Conservation (phyloP, 2,113 vertebrate species). For the Sebastes schlegelii region DNA sequence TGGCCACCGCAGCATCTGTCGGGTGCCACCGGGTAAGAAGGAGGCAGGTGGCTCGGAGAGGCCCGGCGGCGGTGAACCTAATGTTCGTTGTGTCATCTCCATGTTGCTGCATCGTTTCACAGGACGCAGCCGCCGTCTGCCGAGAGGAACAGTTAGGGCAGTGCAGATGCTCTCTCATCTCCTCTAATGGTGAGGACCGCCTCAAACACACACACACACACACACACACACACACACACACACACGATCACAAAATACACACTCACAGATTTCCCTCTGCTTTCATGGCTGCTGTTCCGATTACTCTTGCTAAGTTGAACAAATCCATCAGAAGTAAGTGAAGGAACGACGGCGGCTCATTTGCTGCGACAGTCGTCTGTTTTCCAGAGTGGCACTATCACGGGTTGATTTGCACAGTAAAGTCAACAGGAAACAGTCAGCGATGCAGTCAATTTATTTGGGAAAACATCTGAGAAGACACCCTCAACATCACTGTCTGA, state of each 20-base stretch:
- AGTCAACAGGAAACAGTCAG: constrained; percentile 11
- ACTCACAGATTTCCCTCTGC: constrained; percentile 15
- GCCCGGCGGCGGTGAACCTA: constrained; percentile 41
- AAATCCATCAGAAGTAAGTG: constrained; percentile 55
- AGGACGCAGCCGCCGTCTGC: constrained; percentile 53
- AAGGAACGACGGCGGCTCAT: constrained; percentile 42
- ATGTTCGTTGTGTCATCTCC: constrained; percentile 58
- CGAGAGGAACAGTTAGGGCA: constrained; percentile 32
- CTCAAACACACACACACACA: constrained; percentile 25
- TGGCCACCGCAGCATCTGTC: constrained; percentile 14
- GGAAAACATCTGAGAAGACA: neutral
- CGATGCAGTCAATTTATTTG: constrained; percentile 8
- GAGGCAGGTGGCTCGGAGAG: constrained; percentile 58
- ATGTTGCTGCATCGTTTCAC: constrained; percentile 73
- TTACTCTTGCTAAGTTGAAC: constrained; percentile 46
- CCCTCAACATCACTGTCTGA: neutral
- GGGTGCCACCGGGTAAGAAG: constrained; percentile 23
- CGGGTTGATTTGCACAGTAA: constrained; percentile 21
- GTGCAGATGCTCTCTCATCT: constrained; percentile 54
- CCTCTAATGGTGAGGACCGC: neutral
- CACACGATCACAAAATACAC: constrained; percentile 18
- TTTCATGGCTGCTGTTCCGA: constrained; percentile 24
- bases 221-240: constrained; percentile 6
- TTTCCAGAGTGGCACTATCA: constrained; percentile 9
- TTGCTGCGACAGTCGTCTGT: constrained; percentile 23